These are phyloP conservation scores for Urophycis tenuis DNA, from an alignment of 2,797 vertebrate species.

Conservation along the genomic window DNA sequence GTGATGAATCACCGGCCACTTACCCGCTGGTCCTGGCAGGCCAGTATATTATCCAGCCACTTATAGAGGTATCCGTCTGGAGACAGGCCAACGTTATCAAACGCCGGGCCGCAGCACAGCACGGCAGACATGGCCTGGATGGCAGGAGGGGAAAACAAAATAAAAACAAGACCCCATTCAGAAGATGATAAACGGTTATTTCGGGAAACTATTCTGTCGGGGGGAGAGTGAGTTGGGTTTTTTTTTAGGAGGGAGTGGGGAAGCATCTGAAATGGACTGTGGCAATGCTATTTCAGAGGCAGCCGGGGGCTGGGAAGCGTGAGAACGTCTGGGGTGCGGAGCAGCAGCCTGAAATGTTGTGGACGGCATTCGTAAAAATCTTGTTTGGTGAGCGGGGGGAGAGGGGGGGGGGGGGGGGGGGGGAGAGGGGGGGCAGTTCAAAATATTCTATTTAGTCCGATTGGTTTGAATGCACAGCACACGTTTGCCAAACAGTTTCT, in stretches of 20 bases:
- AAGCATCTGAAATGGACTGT: background rate
- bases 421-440: background rate
- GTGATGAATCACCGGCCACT: constrained; percentile 45
- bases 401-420: too few relatives aligned
- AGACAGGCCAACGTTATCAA: constrained; percentile 96
- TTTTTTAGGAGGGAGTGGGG: background rate
- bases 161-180: background rate
- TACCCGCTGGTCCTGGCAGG: constrained; percentile 94
- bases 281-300: background rate
- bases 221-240: background rate
- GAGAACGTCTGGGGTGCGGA: background rate
- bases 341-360: background rate
- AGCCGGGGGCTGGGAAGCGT: background rate
- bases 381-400: background rate
- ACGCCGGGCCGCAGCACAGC: constrained; percentile 93
- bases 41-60: constrained; percentile 97
- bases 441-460: background rate
- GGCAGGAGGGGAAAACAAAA: background rate
- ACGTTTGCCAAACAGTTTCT: background rate
- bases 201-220: background rate
- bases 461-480: background rate
- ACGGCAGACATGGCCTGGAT: constrained; percentile 94
- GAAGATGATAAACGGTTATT: background rate
- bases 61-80: constrained; percentile 97
- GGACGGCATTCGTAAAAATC: background rate